These are phyloP conservation scores for Dicranocentrus wangi DNA, from an alignment of 2,888 invertebrate species.

Conservation along the genomic window DNA sequence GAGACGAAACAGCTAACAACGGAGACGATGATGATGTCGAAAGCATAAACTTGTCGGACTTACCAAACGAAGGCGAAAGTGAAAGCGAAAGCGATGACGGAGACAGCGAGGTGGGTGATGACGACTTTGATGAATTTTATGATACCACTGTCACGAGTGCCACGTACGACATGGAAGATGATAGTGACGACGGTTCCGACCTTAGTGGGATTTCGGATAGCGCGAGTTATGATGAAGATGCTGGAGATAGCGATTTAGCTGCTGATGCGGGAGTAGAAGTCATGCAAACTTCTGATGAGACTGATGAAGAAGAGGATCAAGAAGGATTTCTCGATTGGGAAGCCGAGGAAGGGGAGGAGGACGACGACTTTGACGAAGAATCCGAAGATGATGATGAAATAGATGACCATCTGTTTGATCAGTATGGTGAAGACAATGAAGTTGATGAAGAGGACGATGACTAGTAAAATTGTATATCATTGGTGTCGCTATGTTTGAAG, in stretches of 20 bases:
- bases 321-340: constrained; percentile 21
- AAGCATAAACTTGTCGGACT: constrained; percentile 43
- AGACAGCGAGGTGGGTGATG: not conserved
- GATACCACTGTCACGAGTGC: constrained; percentile 3
- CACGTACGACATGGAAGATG: constrained; percentile 12
- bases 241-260: not conserved
- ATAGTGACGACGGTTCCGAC: constrained; percentile 1
- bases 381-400: constrained; percentile 32
- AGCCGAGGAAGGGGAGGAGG: constrained; percentile 42
- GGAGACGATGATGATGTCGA: constrained; percentile 47
- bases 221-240: constrained; percentile 5
- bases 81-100: not conserved
- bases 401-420: not conserved
- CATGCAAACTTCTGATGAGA: too few species aligned
- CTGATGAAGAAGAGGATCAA: constrained; percentile 26
- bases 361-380: constrained; percentile 39
- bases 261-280: not conserved
- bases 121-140: constrained; percentile 40
- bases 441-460: constrained; percentile 42
- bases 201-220: constrained; percentile 16
- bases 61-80: constrained; percentile 24
- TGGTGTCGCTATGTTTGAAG: too few species aligned
- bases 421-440: constrained; percentile 27
- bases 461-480: not conserved
- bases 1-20: constrained; percentile 40